Evolutionary conservation across 1,140 invertebrate species (phyloP).

Genomic region (Trialeurodes vaporariorum): DNA sequence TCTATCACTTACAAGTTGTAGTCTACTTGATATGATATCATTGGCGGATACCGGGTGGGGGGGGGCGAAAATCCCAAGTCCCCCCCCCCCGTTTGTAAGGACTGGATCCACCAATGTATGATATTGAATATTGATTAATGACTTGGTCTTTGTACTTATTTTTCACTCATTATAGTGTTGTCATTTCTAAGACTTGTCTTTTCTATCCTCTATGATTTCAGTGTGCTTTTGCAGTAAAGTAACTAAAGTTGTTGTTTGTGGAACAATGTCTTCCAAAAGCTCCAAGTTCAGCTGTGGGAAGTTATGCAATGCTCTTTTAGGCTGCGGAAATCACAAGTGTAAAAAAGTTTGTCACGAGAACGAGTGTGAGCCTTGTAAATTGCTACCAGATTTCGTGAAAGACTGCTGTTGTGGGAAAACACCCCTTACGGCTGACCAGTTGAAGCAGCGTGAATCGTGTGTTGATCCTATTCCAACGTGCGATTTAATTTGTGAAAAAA

Average conservation of each 20-base stretch:
- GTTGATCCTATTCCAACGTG: conserved; percentile 79
- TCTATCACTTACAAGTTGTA: too few species aligned
- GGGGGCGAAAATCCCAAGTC: too few species aligned
- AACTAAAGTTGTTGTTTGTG: conserved; percentile 19
- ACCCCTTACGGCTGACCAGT: conserved; percentile 33
- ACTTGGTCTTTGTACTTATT: too few species aligned
- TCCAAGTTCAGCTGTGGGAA: conserved; percentile 50
- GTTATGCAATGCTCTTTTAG: conserved; percentile 50
- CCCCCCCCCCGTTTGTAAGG: too few species aligned
- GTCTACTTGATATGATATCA: too few species aligned
- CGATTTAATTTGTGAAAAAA: conserved; percentile 62
- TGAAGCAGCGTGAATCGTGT: conserved; percentile 49
- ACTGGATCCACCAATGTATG: too few species aligned
- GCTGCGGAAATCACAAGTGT: conserved; percentile 70
- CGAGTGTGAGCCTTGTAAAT: conserved; percentile 41
- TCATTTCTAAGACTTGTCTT: too few species aligned
- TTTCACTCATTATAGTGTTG: too few species aligned
- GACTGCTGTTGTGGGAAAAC: conserved; percentile 81
- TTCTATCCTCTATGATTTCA: too few species aligned
- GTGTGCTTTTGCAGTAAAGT: conserved; percentile 47
- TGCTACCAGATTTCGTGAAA: conserved; percentile 48
- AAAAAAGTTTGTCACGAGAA: conserved; percentile 54
- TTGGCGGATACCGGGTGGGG: too few species aligned
- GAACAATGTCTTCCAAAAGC: conserved; percentile 21
- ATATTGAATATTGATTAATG: too few species aligned